These are phyloP conservation scores for Telmatherina bonti DNA, from an alignment of 2,797 vertebrate species.

Conservation along the genomic window DNA sequence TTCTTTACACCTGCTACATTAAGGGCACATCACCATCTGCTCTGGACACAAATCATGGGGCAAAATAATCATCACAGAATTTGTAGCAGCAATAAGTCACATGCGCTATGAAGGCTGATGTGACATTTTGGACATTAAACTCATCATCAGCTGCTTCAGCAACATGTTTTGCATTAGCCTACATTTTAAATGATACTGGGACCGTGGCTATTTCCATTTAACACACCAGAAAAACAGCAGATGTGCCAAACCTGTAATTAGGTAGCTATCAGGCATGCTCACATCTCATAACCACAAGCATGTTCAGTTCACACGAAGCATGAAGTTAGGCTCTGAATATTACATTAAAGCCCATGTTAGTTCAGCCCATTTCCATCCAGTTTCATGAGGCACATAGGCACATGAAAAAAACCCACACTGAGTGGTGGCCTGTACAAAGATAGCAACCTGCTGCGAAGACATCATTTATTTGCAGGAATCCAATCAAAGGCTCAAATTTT, in stretches of 20 bases:
- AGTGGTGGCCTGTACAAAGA: conserved; percentile 52
- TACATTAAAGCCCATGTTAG: conserved; percentile 12
- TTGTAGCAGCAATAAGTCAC: background rate
- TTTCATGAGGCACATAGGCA: conserved; percentile 13
- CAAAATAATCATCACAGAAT: background rate
- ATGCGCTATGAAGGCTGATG: too few species aligned
- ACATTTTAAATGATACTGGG: conserved; percentile 12
- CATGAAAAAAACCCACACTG: conserved; percentile 7
- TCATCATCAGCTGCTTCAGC: background rate
- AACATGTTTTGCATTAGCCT: background rate
- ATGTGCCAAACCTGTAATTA: conserved; percentile 19
- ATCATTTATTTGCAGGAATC: conserved; percentile 79
- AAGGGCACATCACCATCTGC: background rate
- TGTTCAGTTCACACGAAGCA: background rate
- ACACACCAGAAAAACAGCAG: conserved; percentile 10
- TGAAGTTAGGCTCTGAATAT: conserved; percentile 8
- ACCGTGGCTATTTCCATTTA: background rate
- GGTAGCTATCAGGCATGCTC: conserved; percentile 12
- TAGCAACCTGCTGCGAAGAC: conserved; percentile 74
- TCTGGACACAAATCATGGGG: background rate
- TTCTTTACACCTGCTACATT: background rate
- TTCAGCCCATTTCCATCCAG: conserved; percentile 9
- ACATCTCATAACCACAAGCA: background rate
- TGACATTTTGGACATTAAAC: background rate
- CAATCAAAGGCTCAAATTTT: conserved; percentile 80